phyloP scores from a whole-genome alignment of 2,113 vertebrate genomes.

The Leptocoma aspasia region DNA sequence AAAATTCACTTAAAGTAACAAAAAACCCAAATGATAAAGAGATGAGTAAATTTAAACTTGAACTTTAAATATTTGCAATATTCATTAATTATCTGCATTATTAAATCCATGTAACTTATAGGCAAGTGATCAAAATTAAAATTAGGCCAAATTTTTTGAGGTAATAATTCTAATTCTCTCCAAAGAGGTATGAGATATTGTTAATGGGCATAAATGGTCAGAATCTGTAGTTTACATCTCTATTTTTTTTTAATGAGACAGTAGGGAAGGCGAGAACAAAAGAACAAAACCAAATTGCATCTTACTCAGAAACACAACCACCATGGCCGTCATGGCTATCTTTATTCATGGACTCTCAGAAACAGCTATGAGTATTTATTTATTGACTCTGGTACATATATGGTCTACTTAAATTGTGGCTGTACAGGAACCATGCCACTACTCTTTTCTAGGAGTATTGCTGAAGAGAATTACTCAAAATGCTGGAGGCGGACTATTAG shows the following conservation, averaged over 20 bases:
- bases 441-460: neutral
- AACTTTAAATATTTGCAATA: neutral
- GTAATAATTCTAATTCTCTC: neutral
- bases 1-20: neutral
- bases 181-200: neutral
- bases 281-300: neutral
- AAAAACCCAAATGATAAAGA: neutral
- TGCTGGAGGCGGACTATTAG: neutral
- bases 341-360: neutral
- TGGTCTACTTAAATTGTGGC: neutral
- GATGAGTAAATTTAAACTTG: neutral
- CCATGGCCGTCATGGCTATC: neutral
- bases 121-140: neutral
- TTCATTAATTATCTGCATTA: neutral
- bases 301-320: neutral
- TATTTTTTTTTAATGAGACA: neutral
- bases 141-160: neutral
- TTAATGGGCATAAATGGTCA: neutral
- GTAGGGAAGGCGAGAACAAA: rapidly evolving
- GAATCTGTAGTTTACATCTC: neutral
- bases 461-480: neutral
- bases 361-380: neutral
- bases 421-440: neutral
- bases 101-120: neutral
- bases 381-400: neutral